Base-by-base conservation (phyloP, 2,113 vertebrate genomes). In the Amphiprion percula region DNA sequence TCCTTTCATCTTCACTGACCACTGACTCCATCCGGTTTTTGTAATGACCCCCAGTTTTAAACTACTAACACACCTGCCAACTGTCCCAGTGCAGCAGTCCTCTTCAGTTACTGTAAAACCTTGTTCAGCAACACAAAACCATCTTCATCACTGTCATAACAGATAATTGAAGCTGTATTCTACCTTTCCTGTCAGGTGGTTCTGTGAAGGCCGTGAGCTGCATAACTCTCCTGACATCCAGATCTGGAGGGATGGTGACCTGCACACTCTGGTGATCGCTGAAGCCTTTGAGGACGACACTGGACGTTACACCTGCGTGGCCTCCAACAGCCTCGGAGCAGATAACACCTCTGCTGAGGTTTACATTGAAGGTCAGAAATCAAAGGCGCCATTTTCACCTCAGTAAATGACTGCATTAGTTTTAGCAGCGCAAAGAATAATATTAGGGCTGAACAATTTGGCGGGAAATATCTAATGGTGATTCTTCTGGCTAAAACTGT, bases 281-380 rank as follows among this genome's bases (percentile, higher is more conserved):
- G 98, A 99, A 88, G 97, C 98, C 82, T 99, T 99, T 58, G 97
- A 99, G 90, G 98, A 99, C 95, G 98, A 99, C 93, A 99, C 98
- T 0, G 98, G 98, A 3, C 96, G 98, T 47, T 99, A 99, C 80
- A 97, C 96, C 90, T 99, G 98, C 50, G 93, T 97, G 83, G 98
- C 98, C 19, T 96, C 97, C 61, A 99, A 99, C 95, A 91, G 93
- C 21, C 82, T 96, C 0, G 98, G 98, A 54, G 96, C 97, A 2
- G 97, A 98, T 83, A 96, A 96, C 6, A 99, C 98, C 2, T 99
- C 97, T 5, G 98, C 98, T 1, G 98, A 99, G 93, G 95, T 99
- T 81, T 99, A 99, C 90, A 96, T 99, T 3, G 98, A 99, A 97
- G 98, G 98, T 99, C 91, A 64, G 90, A n/a, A 3, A 28, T 30